Evolutionary conservation across 2,113 vertebrate genomes (phyloP).

Genomic region (Dromiciops gliroides): DNA sequence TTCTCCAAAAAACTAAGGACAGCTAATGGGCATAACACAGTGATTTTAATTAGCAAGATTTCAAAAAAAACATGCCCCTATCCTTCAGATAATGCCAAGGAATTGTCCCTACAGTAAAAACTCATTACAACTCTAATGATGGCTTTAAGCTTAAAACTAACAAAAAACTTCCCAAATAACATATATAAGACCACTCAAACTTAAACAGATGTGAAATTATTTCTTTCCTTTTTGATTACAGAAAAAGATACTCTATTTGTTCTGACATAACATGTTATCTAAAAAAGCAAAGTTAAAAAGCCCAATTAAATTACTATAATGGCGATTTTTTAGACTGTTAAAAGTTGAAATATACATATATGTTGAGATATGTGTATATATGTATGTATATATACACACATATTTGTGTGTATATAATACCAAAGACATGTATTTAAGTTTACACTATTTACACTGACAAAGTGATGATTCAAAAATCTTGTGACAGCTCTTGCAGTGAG

Average conservation of each 20-base stretch:
- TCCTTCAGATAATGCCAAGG: neutral
- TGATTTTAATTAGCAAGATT: constrained; percentile 30
- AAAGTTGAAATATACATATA: too few species aligned
- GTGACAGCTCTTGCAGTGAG: neutral
- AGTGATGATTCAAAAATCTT: neutral
- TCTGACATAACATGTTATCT: neutral
- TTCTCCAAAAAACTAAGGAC: constrained; percentile 16
- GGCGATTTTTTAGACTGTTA: neutral
- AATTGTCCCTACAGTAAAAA: neutral
- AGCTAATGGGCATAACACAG: neutral
- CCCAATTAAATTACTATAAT: neutral
- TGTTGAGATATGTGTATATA: too few species aligned
- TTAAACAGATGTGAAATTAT: constrained; percentile 8
- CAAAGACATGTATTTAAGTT: neutral
- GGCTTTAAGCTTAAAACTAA: neutral
- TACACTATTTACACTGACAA: neutral
- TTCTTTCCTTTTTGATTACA: constrained; percentile 1
- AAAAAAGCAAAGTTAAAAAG: constrained; percentile 24
- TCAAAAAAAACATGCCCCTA: constrained; percentile 10
- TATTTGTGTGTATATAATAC: neutral
- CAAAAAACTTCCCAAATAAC: neutral
- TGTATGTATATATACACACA: neutral
- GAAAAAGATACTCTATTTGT: constrained; percentile 32
- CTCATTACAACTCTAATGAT: neutral
- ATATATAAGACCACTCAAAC: neutral